These are phyloP conservation scores for Ophion ellenae DNA, from an alignment of 2,888 invertebrate genomes.

Conservation along the genomic window DNA sequence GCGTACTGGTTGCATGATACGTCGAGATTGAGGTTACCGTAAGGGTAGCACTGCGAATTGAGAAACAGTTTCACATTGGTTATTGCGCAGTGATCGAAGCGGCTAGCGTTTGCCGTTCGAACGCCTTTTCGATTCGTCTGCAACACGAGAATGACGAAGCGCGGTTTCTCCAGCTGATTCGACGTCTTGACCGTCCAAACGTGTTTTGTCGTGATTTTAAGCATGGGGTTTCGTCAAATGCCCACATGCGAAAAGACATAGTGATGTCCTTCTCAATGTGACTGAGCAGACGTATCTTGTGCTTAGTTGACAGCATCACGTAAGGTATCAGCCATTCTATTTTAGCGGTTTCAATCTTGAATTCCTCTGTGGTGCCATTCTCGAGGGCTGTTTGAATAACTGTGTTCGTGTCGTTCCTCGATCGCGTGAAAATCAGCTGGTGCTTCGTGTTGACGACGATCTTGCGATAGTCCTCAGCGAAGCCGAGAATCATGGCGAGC, in stretches of 20 bases:
- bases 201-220: slow-evolving; percentile 76
- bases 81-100: no score
- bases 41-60: no score
- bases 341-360: slow-evolving; percentile 51
- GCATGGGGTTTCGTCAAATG: slow-evolving; percentile 77
- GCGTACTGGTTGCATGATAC: no score
- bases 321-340: slow-evolving; percentile 51
- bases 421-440: no score
- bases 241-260: slow-evolving; percentile 77
- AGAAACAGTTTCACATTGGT: no score
- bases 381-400: slow-evolving; percentile 68
- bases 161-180: slow-evolving; percentile 52
- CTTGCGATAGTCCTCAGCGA: slow-evolving; percentile 58
- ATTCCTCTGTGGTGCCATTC: slow-evolving; percentile 67
- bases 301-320: slow-evolving; percentile 43
- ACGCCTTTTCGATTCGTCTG: slow-evolving; percentile 2
- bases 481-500: slow-evolving; percentile 72
- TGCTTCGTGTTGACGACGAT: slow-evolving; percentile 7
- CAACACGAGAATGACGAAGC: slow-evolving; percentile 47
- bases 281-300: slow-evolving; percentile 16
- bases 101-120: no score
- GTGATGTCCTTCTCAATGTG: slow-evolving; percentile 45
- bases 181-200: slow-evolving; percentile 76
- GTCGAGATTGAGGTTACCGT: no score
- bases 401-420: slow-evolving; percentile 60